Conservation (phyloP, 2,797 vertebrate genomes). For the Pelodytes ibericus region DNA sequence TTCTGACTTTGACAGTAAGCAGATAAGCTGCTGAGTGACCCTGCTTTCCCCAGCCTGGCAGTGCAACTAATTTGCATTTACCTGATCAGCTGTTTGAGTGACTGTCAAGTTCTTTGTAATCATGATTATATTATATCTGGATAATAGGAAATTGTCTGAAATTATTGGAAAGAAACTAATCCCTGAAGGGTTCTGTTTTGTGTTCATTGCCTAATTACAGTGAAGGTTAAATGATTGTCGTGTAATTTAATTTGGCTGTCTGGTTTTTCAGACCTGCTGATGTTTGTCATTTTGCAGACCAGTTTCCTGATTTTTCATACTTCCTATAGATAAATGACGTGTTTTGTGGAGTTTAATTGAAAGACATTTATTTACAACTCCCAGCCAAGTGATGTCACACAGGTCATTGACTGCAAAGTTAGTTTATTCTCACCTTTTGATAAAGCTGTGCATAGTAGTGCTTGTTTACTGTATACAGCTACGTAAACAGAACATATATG, state of each 20-base stretch:
- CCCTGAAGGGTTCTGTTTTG: slow-evolving; percentile 31
- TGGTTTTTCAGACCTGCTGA: slow-evolving; percentile 8
- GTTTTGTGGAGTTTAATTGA: neutral
- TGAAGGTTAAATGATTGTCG: slow-evolving; percentile 29
- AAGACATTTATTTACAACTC: slow-evolving; percentile 10
- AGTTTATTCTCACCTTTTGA: no score
- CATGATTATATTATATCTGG: slow-evolving; percentile 30
- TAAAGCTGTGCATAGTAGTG: no score
- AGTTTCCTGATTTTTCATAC: slow-evolving; percentile 14
- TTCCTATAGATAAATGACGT: neutral
- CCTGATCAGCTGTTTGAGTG: slow-evolving; percentile 29
- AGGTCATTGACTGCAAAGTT: no score
- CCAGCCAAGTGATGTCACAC: slow-evolving; percentile 7
- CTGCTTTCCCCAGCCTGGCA: slow-evolving; percentile 5
- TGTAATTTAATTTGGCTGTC: slow-evolving; percentile 38
- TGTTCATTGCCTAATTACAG: slow-evolving; percentile 34
- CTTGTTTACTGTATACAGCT: no score
- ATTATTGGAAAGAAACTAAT: slow-evolving; percentile 15
- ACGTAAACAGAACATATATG: no score
- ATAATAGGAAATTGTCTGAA: slow-evolving; percentile 23
- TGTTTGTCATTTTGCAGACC: slow-evolving; percentile 24
- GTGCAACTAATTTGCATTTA: slow-evolving; percentile 21
- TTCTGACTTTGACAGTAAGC: slow-evolving; percentile 32
- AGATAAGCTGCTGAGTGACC: slow-evolving; percentile 25
- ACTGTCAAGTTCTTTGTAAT: slow-evolving; percentile 12